phyloP scores from a whole-genome alignment of 2,888 invertebrate genomes.

The Xanthia togata region DNA sequence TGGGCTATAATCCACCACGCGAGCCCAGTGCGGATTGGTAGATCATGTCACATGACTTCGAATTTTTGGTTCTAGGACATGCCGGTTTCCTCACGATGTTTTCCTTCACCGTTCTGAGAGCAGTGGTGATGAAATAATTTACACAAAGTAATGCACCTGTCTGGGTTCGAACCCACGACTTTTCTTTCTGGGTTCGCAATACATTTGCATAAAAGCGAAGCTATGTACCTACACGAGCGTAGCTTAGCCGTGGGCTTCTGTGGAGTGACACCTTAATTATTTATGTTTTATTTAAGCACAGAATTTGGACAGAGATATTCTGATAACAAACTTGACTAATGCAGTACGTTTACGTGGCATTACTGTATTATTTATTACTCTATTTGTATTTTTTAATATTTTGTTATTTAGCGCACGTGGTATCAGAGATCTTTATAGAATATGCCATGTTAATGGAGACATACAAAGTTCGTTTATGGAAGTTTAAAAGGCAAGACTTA shows the following conservation, averaged over 20 bases:
- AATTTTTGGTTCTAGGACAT: no score
- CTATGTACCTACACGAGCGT: no score
- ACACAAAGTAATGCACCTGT: no score
- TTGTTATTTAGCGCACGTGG: constrained; percentile 40
- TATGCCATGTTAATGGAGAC: constrained; percentile 37
- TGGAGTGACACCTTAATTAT: constrained; percentile 13
- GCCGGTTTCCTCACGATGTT: no score
- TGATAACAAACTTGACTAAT: constrained; percentile 76
- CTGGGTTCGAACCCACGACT: no score
- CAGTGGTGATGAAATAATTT: no score
- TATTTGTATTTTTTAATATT: constrained; percentile 48
- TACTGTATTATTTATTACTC: constrained; percentile 65
- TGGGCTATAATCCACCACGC: no score
- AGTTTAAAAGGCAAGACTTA: constrained; percentile 29
- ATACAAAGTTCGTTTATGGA: constrained; percentile 30
- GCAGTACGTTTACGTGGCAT: constrained; percentile 66
- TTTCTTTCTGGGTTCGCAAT: no score
- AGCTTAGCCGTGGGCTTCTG: background rate
- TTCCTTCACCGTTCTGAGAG: no score
- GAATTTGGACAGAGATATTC: constrained; percentile 77
- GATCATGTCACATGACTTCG: no score
- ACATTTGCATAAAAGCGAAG: background rate
- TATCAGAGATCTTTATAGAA: constrained; percentile 56
- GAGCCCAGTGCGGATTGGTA: no score
- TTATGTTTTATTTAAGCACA: constrained; percentile 70